phyloP scores from a whole-genome alignment of 2,113 vertebrate genomes.

The Micromys minutus region DNA sequence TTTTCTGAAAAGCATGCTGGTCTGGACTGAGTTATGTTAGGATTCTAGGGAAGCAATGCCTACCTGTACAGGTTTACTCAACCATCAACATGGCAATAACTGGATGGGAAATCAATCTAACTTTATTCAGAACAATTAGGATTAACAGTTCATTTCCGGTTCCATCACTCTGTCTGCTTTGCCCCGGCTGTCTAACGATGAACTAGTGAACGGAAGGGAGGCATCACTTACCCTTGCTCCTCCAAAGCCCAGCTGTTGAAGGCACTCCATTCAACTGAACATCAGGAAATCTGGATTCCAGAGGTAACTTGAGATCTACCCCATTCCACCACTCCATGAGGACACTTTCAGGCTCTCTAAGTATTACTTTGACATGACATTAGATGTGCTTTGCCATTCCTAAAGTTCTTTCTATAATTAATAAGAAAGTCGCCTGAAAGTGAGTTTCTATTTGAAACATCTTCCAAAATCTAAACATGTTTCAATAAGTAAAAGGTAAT shows the following conservation, averaged over 20 bases:
- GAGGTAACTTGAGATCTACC: not conserved
- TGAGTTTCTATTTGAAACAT: not conserved
- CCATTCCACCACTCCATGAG: not conserved
- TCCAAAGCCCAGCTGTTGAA: not conserved
- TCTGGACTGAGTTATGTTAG: not conserved
- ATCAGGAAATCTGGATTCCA: not conserved
- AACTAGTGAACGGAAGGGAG: not conserved
- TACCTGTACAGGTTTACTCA: accelerated
- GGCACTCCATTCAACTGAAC: not conserved
- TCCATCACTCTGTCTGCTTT: not conserved
- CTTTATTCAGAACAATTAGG: not conserved
- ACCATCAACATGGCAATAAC: not conserved
- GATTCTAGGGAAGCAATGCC: not conserved
- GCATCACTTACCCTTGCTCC: not conserved
- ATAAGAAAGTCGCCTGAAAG: not conserved
- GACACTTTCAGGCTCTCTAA: not conserved
- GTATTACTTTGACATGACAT: not conserved
- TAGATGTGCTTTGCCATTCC: not conserved
- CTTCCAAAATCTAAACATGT: not conserved
- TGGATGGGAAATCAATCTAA: not conserved
- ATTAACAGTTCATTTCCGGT: not conserved
- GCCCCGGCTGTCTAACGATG: not conserved
- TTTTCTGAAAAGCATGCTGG: not conserved
- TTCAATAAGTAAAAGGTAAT: not conserved
- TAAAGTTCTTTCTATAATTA: not conserved